Percentiles rank a stretch among this genome's conserved stretches.
Conservation (phyloP, 2,797 vertebrate genomes). For the Sarcophilus harrisii region DNA sequence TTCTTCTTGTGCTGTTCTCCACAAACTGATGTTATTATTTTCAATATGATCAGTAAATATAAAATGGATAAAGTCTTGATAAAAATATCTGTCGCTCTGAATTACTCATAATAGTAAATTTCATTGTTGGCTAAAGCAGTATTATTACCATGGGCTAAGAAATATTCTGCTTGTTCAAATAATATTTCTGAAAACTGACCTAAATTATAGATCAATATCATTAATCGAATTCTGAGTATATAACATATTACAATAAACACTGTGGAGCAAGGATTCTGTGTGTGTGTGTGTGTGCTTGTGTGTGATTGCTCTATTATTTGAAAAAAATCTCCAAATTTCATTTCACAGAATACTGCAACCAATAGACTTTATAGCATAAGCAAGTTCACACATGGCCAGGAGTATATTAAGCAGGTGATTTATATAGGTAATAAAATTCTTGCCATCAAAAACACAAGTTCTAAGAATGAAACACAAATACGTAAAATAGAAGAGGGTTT, state of each 20-base stretch:
- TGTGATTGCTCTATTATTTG: constrained; percentile 50
- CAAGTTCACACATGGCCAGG: constrained; percentile 44
- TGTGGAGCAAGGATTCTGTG: constrained; percentile 28
- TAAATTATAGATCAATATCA: neutral
- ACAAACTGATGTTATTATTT: neutral
- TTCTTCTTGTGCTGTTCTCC: neutral
- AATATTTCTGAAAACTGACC: constrained; percentile 8
- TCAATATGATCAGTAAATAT: neutral
- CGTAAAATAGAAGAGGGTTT: neutral
- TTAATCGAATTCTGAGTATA: neutral
- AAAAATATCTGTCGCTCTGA: neutral
- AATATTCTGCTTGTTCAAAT: neutral
- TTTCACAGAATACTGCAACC: neutral
- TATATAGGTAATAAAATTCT: neutral
- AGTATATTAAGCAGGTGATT: constrained; percentile 52
- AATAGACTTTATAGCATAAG: constrained; percentile 53
- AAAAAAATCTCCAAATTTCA: constrained; percentile 63
- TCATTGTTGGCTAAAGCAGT: neutral
- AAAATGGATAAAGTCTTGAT: neutral
- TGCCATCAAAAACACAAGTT: constrained; percentile 16
- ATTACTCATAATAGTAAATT: constrained; percentile 5
- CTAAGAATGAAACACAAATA: constrained; percentile 32
- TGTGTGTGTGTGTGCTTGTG: neutral
- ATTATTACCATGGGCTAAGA: neutral
- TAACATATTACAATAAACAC: constrained; percentile 36